These are phyloP conservation scores for Eidolon helvum DNA, from an alignment of 2,113 vertebrate species.

Conservation along the genomic window DNA sequence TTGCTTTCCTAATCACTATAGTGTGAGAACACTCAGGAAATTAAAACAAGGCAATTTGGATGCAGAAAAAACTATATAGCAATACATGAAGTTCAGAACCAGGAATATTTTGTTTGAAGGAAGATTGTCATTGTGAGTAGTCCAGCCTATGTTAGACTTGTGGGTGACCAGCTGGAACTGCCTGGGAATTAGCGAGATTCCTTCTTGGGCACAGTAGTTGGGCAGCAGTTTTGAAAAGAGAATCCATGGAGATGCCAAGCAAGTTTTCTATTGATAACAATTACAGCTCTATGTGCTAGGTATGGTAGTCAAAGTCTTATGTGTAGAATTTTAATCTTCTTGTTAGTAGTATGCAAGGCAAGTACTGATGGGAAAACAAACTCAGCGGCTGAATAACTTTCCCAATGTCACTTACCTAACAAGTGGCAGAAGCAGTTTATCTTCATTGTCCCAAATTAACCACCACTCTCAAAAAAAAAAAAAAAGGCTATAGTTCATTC, in stretches of 20 bases:
- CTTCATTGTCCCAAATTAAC: neutral
- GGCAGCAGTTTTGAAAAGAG: neutral
- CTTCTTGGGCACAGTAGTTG: neutral
- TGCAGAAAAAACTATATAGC: neutral
- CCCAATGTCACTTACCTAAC: neutral
- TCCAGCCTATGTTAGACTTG: neutral
- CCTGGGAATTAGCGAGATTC: neutral
- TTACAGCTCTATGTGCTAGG: neutral
- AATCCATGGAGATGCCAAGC: neutral
- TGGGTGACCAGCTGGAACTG: neutral
- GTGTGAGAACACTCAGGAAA: neutral
- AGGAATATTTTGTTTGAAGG: neutral
- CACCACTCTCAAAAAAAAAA: neutral
- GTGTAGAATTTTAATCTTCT: neutral
- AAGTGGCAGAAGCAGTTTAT: neutral
- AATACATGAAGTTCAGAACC: neutral
- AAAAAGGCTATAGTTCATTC: neutral
- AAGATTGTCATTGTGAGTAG: neutral
- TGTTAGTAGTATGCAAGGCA: neutral
- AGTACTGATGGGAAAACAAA: neutral
- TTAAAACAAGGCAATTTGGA: neutral
- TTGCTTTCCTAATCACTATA: neutral
- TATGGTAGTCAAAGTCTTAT: neutral
- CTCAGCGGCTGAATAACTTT: neutral
- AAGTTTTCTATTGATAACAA: neutral